Evolutionary conservation across 2,888 invertebrate species (phyloP), one percentile per base, ranked within the genome.

Genomic region (Brenthis ino): DNA sequence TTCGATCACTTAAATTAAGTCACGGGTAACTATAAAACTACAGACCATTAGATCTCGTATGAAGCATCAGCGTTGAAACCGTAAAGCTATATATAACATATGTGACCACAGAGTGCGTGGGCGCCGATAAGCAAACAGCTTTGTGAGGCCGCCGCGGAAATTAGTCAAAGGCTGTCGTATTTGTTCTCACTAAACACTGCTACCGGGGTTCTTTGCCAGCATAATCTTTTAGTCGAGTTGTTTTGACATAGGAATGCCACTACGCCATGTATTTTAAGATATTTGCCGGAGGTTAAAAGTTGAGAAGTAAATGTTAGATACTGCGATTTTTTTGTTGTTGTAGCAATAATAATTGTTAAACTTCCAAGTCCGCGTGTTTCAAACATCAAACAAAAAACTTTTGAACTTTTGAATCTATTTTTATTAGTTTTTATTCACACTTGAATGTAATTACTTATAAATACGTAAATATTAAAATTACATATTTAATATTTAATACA

Each of bases 111-210:
- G 69, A 69, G 69, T 72, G 75, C 74, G 74, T 64, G 72, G 77
- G 77, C 79, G 79, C 79, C 77, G 71, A 66, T 71, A 60, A 58
- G 73, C 72, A 77, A 76, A 77, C 73, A 76, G 58, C 76, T 75
- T 76, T 72, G 73, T 69, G 67, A 57, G 37, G 72, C 75, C 73
- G 75, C 71, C 68, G 65, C 73, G 72, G 75, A 69, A 71, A 74
- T 76, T 74, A 76, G 76, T 73, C 70, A 73, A 75, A 73, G 72
- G 60, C 55, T 61, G 70, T 64, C 58, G 51, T 73, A 66, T 75
- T 72, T 75, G 71, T 70, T 60, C 57, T 66, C 65, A 69, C 64
- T 63, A 75, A 73, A 68, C 65, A 68, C 24, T 57, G 61, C 70
- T 70, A 68, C 69, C 75, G 57, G 72, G 67, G 56, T 53, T 63